Evolutionary conservation across 2,797 vertebrate genomes (phyloP).

Genomic region (Cyclopterus lumpus): DNA sequence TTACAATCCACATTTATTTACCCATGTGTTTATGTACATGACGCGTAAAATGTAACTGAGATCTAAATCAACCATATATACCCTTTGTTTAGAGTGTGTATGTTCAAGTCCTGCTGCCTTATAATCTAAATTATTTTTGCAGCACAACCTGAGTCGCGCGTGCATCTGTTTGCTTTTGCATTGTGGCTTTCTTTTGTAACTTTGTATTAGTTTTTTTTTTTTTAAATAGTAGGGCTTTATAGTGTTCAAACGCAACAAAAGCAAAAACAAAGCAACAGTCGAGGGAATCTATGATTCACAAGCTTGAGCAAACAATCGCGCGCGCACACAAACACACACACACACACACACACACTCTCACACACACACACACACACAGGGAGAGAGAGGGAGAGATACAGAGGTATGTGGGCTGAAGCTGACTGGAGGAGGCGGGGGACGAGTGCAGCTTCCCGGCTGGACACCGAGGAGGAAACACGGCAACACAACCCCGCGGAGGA

Average conservation of each 20-base stretch:
- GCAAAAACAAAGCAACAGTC: constrained; percentile 57
- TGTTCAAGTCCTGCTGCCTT: background rate
- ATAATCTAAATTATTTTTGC: background rate
- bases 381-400: constrained; percentile 15
- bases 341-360: too few species aligned
- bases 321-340: constrained; percentile 7
- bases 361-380: constrained; percentile 20
- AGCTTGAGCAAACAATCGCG: constrained; percentile 68
- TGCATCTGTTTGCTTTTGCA: constrained; percentile 32
- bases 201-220: background rate
- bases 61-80: background rate
- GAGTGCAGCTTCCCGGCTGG: constrained; percentile 46
- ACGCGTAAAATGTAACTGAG: background rate
- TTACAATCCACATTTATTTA: background rate
- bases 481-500: background rate
- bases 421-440: constrained; percentile 29
- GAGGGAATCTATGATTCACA: constrained; percentile 64
- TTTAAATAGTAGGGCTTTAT: constrained; percentile 31
- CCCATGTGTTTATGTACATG: accelerated
- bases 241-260: constrained; percentile 47
- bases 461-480: constrained; percentile 36
- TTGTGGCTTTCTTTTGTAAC: constrained; percentile 15
- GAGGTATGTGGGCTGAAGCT: constrained; percentile 7
- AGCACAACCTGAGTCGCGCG: background rate
- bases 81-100: background rate